Evolutionary conservation across 2,888 invertebrate genomes (phyloP), one percentile per base, ranked within the genome.

Genomic region (Tenthredo mesomela): DNA sequence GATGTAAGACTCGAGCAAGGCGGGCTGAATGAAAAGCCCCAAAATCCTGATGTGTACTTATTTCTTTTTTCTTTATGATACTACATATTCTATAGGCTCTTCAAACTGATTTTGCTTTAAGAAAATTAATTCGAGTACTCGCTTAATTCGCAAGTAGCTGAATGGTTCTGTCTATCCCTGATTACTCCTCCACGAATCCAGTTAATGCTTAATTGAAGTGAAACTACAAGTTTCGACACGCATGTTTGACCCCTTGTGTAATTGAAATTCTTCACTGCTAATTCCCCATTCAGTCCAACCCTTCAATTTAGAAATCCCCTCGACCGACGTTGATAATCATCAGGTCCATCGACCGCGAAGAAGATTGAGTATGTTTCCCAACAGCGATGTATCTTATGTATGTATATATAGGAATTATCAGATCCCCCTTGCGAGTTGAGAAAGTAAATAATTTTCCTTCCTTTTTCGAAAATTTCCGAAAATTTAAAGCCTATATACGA

Each of bases 181-280:
- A 15, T 70, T 12, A 67, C 15, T n/a, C 37, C 70, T n/a, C 0
- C 6, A 18, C 15, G 2, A 10, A 37, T 37, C 1, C 6, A 18
- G 5, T 9, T 5, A 18, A 75, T 75, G 54, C 54, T 40, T 61
- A 40, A 40, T 61, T 37, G 12, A 40, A 25, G 6, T 80, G 37
- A 9, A 50, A 54, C 18, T 18, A 47, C 47, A 25, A 54, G 54
- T 18, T 18, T 29, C 15, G 29, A 29, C 33, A 33, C 29, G n/a
- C n/a, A 29, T 54, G 10, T 18, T 15, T 33, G 37, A 80, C 40
- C 54, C 25, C 61, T 37, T n/a, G 21, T 40, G 37, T 80, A 40
- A 80, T 61, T 80, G 61, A 37, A 80, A 58, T 61, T 58, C 80
- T 37, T 61, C 37, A 25, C 15, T 29, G 21, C 15, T 61, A 43